phyloP scores from a whole-genome alignment of 1,140 invertebrate species.

The Heliconius melpomene region DNA sequence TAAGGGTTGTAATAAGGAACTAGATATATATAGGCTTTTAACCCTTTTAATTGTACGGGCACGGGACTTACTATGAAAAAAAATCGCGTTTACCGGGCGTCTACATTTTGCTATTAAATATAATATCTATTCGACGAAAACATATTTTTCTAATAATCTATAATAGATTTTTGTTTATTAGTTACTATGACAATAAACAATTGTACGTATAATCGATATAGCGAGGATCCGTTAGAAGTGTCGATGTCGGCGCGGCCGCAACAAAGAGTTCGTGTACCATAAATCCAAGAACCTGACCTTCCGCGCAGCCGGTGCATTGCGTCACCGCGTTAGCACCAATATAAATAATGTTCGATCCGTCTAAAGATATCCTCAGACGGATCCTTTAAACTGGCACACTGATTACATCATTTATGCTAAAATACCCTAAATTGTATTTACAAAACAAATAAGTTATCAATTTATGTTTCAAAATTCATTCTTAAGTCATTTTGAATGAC shows the following conservation, averaged over 20 bases:
- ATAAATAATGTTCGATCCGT: constrained; percentile 37
- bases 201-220: constrained; percentile 35
- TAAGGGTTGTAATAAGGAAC: too few species aligned
- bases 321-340: constrained; percentile 32
- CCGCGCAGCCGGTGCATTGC: constrained; percentile 34
- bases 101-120: too few species aligned
- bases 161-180: not conserved
- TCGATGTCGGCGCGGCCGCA: constrained; percentile 43
- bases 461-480: not conserved
- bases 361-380: constrained; percentile 29
- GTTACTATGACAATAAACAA: constrained; percentile 25
- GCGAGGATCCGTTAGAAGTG: constrained; percentile 46
- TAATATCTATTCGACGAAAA: too few species aligned
- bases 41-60: too few species aligned
- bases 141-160: not conserved
- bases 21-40: too few species aligned
- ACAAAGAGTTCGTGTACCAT: constrained; percentile 69
- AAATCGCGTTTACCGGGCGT: too few species aligned
- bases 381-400: constrained; percentile 21
- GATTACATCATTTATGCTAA: constrained; percentile 14
- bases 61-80: too few species aligned
- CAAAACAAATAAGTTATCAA: not conserved
- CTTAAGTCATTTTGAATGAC: too few species aligned
- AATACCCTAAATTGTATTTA: constrained; percentile 2
- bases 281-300: constrained; percentile 51